Conservation (phyloP, 2,797 vertebrate species). For the Lerista edwardsae region DNA sequence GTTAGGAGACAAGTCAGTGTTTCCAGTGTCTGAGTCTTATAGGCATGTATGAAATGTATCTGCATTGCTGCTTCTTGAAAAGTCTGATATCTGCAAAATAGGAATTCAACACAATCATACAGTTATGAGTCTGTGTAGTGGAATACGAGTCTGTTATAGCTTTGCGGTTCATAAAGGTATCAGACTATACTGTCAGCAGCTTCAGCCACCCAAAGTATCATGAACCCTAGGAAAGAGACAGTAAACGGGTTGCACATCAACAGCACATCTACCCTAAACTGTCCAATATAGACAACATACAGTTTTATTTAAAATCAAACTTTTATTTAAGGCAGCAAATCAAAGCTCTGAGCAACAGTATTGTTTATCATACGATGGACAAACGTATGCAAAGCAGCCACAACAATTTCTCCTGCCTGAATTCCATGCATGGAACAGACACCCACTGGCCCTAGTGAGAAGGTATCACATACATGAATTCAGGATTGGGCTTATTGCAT, state of each 20-base stretch:
- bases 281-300: slow-evolving; percentile 36
- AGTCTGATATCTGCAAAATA: slow-evolving; percentile 21
- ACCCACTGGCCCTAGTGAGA: slow-evolving; percentile 49
- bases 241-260: slow-evolving; percentile 45
- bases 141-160: slow-evolving; percentile 4
- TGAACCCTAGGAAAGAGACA: slow-evolving; percentile 40
- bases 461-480: slow-evolving; percentile 64
- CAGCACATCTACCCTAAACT: slow-evolving; percentile 26
- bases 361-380: slow-evolving; percentile 31
- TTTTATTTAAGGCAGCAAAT: slow-evolving; percentile 55
- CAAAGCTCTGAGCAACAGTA: slow-evolving; percentile 45
- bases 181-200: slow-evolving; percentile 19
- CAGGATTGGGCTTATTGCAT: slow-evolving; percentile 63
- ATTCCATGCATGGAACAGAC: slow-evolving; percentile 65
- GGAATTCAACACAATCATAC: slow-evolving; percentile 29
- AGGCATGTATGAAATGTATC: slow-evolving; percentile 16
- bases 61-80: slow-evolving; percentile 46
- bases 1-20: slow-evolving; percentile 19
- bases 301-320: slow-evolving; percentile 38
- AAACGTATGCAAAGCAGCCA: slow-evolving; percentile 54
- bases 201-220: slow-evolving; percentile 18
- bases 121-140: background rate
- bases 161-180: background rate
- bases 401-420: slow-evolving; percentile 63
- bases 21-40: slow-evolving; percentile 32